Evolutionary conservation across 2,113 vertebrate genomes (phyloP).

Genomic region (Prietella phreatophila): DNA sequence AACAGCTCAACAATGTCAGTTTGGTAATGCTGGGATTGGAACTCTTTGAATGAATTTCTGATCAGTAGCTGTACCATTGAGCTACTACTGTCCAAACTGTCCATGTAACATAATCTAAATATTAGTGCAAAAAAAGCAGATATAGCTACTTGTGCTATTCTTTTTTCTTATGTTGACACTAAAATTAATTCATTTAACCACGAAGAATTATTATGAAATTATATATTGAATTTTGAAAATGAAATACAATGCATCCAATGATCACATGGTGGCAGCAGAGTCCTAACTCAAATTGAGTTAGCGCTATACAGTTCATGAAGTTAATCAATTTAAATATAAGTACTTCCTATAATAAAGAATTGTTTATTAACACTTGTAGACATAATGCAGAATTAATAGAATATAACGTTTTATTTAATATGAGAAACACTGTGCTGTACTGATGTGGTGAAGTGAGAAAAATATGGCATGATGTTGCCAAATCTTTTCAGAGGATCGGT

Average conservation of each 20-base stretch:
- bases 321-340: background rate
- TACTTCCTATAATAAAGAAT: background rate
- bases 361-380: background rate
- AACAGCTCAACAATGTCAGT: background rate
- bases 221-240: background rate
- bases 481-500: background rate
- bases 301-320: background rate
- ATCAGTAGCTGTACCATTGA: background rate
- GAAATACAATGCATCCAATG: background rate
- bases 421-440: background rate
- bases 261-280: slow-evolving; percentile 33
- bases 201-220: background rate
- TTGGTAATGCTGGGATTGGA: background rate
- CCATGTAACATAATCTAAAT: background rate
- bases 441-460: background rate
- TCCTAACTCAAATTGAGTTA: background rate
- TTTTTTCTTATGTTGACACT: background rate
- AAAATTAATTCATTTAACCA: background rate
- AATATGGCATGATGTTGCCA: background rate
- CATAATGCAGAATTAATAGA: background rate
- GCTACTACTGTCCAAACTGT: background rate
- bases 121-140: background rate
- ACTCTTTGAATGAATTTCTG: background rate
- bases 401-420: background rate
- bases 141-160: background rate